Conservation (phyloP, 1,140 invertebrate species). For the Nasonia longicornis region DNA sequence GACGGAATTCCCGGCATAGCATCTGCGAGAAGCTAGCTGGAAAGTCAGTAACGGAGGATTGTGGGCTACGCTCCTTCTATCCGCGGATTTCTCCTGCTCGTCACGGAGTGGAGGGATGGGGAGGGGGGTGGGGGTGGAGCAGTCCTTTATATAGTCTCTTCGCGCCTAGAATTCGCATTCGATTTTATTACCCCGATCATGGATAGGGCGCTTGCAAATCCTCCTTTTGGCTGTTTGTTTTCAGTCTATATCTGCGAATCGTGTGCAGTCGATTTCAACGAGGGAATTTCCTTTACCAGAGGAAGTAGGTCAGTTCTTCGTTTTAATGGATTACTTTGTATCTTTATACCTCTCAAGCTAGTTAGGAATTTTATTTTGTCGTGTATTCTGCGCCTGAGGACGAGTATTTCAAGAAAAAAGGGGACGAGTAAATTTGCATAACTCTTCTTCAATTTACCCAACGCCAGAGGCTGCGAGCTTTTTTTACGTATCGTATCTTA, state of each 20-base stretch:
- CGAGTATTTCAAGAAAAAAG: not conserved
- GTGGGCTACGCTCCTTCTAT: not conserved
- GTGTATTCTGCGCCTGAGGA: not conserved
- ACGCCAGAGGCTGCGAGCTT: too few species aligned
- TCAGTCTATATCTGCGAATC: slow-evolving; percentile 11
- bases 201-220: slow-evolving; percentile 11
- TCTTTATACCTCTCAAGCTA: not conserved
- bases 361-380: not conserved
- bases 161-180: slow-evolving; percentile 15
- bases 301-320: not conserved
- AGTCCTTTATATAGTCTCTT: slow-evolving; percentile 10
- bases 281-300: not conserved
- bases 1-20: not conserved
- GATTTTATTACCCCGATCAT: slow-evolving; percentile 22
- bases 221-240: not conserved
- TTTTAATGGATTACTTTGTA: not conserved
- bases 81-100: not conserved
- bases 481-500: not conserved
- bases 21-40: not conserved
- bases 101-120: not conserved
- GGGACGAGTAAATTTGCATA: not conserved
- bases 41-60: not conserved
- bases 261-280: not conserved
- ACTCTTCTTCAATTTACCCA: too few species aligned
- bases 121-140: not conserved